Conservation (phyloP, 2,888 invertebrate genomes). For the Agapetus fuscipes region DNA sequence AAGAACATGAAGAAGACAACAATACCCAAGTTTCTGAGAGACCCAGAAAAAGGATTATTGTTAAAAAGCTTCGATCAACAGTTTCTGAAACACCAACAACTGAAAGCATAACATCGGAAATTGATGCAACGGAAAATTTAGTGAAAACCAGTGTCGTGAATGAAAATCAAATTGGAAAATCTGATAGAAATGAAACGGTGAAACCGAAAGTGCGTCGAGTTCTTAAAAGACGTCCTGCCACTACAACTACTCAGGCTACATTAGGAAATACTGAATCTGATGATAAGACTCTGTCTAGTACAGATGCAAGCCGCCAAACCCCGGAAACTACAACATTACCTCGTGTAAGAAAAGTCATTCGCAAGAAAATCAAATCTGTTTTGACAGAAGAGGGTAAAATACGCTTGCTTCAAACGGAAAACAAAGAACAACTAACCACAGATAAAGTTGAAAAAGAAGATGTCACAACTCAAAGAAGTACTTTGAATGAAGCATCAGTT, state of each 20-base stretch:
- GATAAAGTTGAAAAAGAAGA: constrained; percentile 1
- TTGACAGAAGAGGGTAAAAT: constrained; percentile 13
- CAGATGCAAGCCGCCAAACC: no score
- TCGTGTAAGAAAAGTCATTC: constrained; percentile 16
- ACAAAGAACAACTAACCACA: constrained; percentile 5
- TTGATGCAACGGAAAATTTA: constrained; percentile 1
- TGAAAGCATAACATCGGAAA: constrained; percentile 23
- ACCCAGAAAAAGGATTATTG: constrained; percentile 29
- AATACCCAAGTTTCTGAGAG: constrained; percentile 22
- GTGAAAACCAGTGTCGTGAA: constrained; percentile 1
- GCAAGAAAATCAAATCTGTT: constrained; percentile 16
- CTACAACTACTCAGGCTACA: constrained; percentile 22
- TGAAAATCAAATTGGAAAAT: no score
- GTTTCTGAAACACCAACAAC: constrained; percentile 24
- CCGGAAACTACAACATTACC: constrained; percentile 10
- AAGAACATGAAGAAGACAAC: constrained; percentile 33
- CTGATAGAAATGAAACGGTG: constrained; percentile 8
- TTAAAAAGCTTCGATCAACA: constrained; percentile 29
- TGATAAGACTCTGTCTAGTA: background rate
- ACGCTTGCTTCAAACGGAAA: constrained; percentile 11
- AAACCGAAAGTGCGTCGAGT: constrained; percentile 15
- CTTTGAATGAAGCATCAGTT: constrained; percentile 12
- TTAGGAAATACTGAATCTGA: constrained; percentile 21
- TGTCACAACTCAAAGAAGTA: background rate
- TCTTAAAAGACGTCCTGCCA: constrained; percentile 15